Base-by-base conservation (phyloP, 2,113 vertebrate genomes). In the Shinisaurus crocodilurus region DNA sequence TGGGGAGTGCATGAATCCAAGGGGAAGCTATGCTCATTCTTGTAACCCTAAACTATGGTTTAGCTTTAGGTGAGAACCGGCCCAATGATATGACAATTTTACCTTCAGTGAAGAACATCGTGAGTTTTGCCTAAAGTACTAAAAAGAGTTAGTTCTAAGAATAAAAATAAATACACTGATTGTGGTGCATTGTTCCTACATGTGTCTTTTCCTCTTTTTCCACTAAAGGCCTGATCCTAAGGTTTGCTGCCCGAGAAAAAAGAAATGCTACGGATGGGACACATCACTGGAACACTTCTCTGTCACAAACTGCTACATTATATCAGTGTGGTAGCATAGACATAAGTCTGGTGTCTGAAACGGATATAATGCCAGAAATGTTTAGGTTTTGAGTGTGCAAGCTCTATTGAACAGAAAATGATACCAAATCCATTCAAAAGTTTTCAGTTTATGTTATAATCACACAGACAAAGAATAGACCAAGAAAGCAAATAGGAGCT, bases 401-500 rank as follows among this genome's bases (percentile, higher is more conserved):
- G 75, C 76, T 93, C 87, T 95, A 96, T 95, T 96, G 90, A 95
- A 94, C 91, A 93, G 83, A 91, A 95, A 67, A 94, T 93, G 90
- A 92, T 95, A 94, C 95, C 91, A 93, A 94, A 95, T 95, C 84
- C 92, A 94, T 97, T 96, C 91, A 93, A 95, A 93, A 60, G 54
- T 85, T 96, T 97, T 95, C 90, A 67, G 84, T 96, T 96, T 97
- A 91, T 18, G 60, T 95, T 95, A 63, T 37, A 90, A 54, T 90
- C 89, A 72, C 37, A 65, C 43, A n/a, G 18, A 75, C 12, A 54
- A 77, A 80, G 81, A 90, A 23, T 0, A 77, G 74, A 97, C 96
- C 81, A 96, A 95, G 93, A 93, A 97, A 96, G 88, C 92, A 93
- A 97, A 94, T 96, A 96, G 96, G 97, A 97, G 96, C 95, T 96